phyloP scores from a whole-genome alignment of 1,140 invertebrate genomes.

The Trachelipus rathkii region DNA sequence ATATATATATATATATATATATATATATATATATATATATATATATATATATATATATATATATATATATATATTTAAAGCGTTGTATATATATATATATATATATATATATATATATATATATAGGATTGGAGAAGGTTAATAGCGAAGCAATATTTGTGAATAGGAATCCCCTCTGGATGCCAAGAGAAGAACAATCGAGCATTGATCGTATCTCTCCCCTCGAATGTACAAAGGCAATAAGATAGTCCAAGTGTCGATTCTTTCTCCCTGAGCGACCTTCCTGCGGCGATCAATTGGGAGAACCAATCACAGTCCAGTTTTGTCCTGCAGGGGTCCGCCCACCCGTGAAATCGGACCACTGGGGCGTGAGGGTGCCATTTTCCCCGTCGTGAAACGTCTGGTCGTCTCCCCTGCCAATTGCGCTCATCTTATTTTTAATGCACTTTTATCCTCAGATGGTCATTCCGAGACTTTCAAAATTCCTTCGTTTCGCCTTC shows the following conservation, averaged over 20 bases:
- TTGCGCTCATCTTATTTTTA: background rate
- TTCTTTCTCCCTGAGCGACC: background rate
- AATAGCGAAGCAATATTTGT: background rate
- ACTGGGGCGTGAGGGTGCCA: slow-evolving; percentile 6
- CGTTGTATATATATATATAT: too few relatives aligned
- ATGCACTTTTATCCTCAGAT: background rate
- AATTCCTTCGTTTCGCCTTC: background rate
- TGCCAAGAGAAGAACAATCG: background rate
- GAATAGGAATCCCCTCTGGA: background rate
- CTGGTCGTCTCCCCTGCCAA: background rate
- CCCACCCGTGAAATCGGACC: slow-evolving; percentile 9
- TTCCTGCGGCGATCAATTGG: background rate
- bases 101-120: too few relatives aligned
- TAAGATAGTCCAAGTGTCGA: background rate
- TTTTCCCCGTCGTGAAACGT: slow-evolving; percentile 4
- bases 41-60: too few relatives aligned
- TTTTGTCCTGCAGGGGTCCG: background rate
- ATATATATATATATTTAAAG: too few relatives aligned
- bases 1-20: too few relatives aligned
- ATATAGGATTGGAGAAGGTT: background rate
- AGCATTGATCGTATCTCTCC: background rate
- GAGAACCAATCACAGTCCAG: slow-evolving; percentile 1
- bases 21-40: too few relatives aligned
- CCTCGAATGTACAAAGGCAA: slow-evolving; percentile 4
- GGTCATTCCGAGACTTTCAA: background rate